A percentile compares a stretch with the other conserved stretches of the same genome.
These are phyloP conservation scores for Dinothrombium tinctorium DNA, from an alignment of 1,140 invertebrate species.

Conservation along the genomic window DNA sequence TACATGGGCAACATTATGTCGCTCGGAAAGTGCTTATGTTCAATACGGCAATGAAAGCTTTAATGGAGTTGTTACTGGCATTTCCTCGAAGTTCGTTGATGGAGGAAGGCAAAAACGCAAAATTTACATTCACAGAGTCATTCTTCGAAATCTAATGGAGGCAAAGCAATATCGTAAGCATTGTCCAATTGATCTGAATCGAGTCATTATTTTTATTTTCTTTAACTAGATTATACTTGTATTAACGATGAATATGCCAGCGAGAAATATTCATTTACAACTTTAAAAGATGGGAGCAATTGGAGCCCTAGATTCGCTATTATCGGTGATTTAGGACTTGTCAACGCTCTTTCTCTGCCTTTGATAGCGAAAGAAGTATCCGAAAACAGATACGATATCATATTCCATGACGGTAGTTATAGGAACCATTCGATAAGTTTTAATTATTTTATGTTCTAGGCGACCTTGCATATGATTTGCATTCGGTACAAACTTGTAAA, in stretches of 20 bases:
- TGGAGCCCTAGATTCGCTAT: conserved; percentile 33
- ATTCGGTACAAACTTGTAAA: conserved; percentile 28
- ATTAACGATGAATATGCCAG: conserved; percentile 10
- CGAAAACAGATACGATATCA: conserved; percentile 48
- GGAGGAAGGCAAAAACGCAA: conserved; percentile 30
- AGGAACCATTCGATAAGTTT: background rate
- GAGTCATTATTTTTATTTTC: background rate
- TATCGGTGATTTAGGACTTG: conserved; percentile 74
- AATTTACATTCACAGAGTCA: conserved; percentile 59
- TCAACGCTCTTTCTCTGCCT: conserved; percentile 50
- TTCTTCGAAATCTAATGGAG: conserved; percentile 30
- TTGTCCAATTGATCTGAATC: background rate
- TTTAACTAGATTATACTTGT: conserved; percentile 8
- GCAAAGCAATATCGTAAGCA: conserved; percentile 14
- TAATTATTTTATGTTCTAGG: conserved; percentile 12
- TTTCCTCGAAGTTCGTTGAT: conserved; percentile 42
- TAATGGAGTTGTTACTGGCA: conserved; percentile 31
- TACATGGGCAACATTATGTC: conserved; percentile 58
- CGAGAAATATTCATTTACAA: conserved; percentile 9
- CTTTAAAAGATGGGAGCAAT: conserved; percentile 3
- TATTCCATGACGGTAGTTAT: conserved; percentile 61
- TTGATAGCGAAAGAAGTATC: conserved; percentile 56
- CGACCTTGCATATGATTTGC: conserved; percentile 88
- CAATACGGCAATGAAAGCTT: conserved; percentile 33
- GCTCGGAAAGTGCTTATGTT: conserved; percentile 28